Base-by-base conservation (phyloP, 2,113 vertebrate species). In the Hypanus sabinus region DNA sequence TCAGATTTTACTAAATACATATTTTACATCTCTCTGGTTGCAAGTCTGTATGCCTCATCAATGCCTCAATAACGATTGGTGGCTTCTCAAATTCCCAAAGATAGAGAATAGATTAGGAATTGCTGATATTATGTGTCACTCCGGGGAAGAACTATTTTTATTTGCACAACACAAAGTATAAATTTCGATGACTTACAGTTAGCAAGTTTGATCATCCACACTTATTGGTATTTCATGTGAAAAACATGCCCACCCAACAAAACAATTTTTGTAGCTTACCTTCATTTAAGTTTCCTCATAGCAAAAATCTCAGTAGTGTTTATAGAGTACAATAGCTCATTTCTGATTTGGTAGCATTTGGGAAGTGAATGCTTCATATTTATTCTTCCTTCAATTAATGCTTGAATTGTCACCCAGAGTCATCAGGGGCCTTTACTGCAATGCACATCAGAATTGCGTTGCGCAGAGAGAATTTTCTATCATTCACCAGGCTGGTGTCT, bases 371-470 rank as follows among this genome's bases (percentile, higher is more conserved):
- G 75, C 11, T 80, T 94, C 57, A 46, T 94, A 27, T 68, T 77
- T 65, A 36, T 77, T 80, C 80, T 55, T 80, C 81, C 62, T 76
- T 80, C n/a, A 57, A 81, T 81, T 27, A 81, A 80, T 46, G 60
- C 62, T 30, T 14, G 27, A 79, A 76, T 65, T 83, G 55, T 81
- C 94, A 65, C 20, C 55, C 18, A 33, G 22, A 33, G n/a, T 73
- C 57, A 80, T 88, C 77, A 33, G 91, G 77, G 75, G 46, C 79
- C 60, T 65, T 85, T 94, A 80, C 68, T 70, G 71, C 79, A 94
- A 27, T 36, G 65, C 65, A 55, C 62, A 73, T 87, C 92, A 94
- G 90, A 38, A 85, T 68, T 75, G 36, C 60, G n/a, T 38, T 85
- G 10, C 57, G 94, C 57, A 68, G 68, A 65, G 65, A 94, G 7